These are phyloP conservation scores for Geopemphigus sp. DNA, from an alignment of 1,140 invertebrate genomes.

Conservation along the genomic window DNA sequence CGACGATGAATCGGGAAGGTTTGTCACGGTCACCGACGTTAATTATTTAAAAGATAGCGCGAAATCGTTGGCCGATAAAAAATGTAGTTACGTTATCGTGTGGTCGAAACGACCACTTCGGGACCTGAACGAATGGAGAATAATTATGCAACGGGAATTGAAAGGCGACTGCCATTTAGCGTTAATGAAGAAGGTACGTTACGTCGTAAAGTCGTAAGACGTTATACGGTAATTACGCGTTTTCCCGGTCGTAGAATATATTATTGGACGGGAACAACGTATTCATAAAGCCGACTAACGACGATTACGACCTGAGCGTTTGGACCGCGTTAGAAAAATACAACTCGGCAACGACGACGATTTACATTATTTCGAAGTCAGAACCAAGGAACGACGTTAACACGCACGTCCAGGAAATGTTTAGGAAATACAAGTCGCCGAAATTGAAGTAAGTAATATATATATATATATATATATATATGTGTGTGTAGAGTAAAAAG, in stretches of 20 bases:
- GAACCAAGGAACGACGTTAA: not conserved
- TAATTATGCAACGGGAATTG: not conserved
- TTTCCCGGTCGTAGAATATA: not conserved
- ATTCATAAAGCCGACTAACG: not conserved
- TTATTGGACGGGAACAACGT: not conserved
- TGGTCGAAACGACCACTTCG: not conserved
- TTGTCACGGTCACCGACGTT: not conserved
- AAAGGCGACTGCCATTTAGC: not conserved
- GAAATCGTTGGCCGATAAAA: not conserved
- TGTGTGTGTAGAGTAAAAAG: not conserved
- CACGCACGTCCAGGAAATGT: not conserved
- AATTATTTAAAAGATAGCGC: constrained; percentile 12
- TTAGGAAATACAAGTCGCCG: not conserved
- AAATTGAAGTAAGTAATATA: not conserved
- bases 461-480: not conserved
- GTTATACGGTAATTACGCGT: too few species aligned
- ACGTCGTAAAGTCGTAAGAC: too few species aligned
- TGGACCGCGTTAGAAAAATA: not conserved
- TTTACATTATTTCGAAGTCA: constrained; percentile 4
- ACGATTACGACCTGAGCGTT: not conserved
- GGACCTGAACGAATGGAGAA: constrained; percentile 13
- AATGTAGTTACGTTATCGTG: constrained; percentile 2
- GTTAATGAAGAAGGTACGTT: constrained; percentile 30
- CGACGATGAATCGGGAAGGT: not conserved
- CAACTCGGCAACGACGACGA: not conserved